Evolutionary conservation across 2,888 invertebrate genomes (phyloP).

Genomic region (Dryadula phaetusa): DNA sequence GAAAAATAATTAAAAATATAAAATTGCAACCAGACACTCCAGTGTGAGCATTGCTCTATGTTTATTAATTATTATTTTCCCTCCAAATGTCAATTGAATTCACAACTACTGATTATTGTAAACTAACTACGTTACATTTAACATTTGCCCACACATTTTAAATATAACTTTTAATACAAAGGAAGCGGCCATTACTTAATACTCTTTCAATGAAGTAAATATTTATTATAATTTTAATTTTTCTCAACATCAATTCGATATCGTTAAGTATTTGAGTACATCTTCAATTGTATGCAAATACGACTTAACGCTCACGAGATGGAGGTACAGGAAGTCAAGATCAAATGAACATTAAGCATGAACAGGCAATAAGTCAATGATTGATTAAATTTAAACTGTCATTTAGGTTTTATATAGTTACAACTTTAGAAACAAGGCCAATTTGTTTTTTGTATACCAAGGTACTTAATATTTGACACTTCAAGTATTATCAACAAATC

Average conservation of each 20-base stretch:
- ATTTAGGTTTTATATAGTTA: neutral
- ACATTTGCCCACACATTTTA: no score
- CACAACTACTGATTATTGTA: no score
- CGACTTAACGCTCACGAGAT: conserved; percentile 19
- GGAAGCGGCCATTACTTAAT: neutral
- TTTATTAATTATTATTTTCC: no score
- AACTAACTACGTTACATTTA: no score
- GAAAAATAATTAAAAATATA: no score
- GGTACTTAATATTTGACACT: neutral
- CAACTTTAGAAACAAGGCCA: conserved; percentile 5
- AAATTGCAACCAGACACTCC: no score
- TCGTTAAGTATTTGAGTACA: conserved; percentile 28
- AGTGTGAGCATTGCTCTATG: no score
- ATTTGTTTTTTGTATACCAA: neutral
- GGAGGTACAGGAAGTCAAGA: conserved; percentile 17
- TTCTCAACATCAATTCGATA: conserved; percentile 16
- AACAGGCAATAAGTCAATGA: neutral
- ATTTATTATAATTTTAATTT: conserved; percentile 2
- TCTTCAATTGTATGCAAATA: conserved; percentile 37
- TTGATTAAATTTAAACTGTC: neutral
- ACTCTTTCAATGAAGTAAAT: neutral
- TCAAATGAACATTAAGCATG: conserved; percentile 10
- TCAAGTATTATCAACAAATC: neutral
- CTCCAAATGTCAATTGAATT: no score
- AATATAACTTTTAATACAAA: no score